phyloP scores from a whole-genome alignment of 1,140 invertebrate genomes.

The Zaprionus davidi region DNA sequence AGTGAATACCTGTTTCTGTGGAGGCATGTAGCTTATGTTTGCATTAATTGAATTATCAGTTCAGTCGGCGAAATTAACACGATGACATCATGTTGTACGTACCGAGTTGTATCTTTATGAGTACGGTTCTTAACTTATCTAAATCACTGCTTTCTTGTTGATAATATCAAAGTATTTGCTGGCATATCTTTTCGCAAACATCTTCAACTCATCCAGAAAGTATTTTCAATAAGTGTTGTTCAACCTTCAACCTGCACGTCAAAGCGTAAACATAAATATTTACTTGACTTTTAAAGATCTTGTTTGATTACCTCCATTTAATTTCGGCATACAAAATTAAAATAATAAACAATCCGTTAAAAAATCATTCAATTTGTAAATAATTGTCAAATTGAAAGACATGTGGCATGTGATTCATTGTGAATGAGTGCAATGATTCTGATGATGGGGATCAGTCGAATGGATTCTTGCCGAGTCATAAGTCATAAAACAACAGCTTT shows the following conservation, averaged over 20 bases:
- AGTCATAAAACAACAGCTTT: slow-evolving; percentile 61
- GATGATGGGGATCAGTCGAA: slow-evolving; percentile 2
- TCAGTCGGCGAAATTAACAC: slow-evolving; percentile 44
- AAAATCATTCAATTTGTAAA: slow-evolving; percentile 33
- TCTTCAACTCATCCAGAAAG: neutral
- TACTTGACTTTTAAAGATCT: slow-evolving; percentile 37
- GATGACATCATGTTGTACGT: slow-evolving; percentile 64
- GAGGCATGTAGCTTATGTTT: slow-evolving; percentile 55
- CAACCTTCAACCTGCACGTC: slow-evolving; percentile 37
- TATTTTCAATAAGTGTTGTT: slow-evolving; percentile 32
- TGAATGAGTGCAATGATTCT: slow-evolving; percentile 54
- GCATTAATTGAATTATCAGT: slow-evolving; percentile 77
- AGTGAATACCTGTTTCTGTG: slow-evolving; percentile 32
- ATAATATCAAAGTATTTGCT: slow-evolving; percentile 1
- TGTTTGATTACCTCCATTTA: slow-evolving; percentile 72
- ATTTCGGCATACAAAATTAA: slow-evolving; percentile 50
- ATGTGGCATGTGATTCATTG: slow-evolving; percentile 52
- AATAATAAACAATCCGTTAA: slow-evolving; percentile 71
- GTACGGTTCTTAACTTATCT: slow-evolving; percentile 13
- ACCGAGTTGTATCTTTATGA: slow-evolving; percentile 9
- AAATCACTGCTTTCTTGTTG: neutral
- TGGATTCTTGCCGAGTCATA: slow-evolving; percentile 33
- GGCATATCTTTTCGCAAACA: neutral
- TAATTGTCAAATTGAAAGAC: slow-evolving; percentile 57
- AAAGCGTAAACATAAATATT: slow-evolving; percentile 59